Percentiles rank a stretch among this genome's conserved stretches.
These are phyloP conservation scores for western clawed frog (Xenopus tropicalis) DNA, from an alignment of 2,113 vertebrate genomes.

Conservation along the genomic window DNA sequence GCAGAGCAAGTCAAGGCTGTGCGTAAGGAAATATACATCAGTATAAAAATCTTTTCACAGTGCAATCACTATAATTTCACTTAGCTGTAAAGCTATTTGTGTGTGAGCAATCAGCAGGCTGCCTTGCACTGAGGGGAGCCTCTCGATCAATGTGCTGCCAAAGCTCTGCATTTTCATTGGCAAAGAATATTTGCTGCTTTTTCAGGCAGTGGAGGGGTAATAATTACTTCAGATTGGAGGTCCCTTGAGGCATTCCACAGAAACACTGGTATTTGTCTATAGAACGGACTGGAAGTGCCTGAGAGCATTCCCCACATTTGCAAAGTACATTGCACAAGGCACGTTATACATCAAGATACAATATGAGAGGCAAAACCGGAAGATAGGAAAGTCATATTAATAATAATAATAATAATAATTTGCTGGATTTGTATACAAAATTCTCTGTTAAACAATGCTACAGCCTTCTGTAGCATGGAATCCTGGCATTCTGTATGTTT, in stretches of 20 bases:
- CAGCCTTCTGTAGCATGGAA: no score
- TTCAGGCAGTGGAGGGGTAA: slow-evolving; percentile 17
- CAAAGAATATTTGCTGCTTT: neutral
- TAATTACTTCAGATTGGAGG: slow-evolving; percentile 27
- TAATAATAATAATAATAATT: neutral
- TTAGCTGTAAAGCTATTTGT: neutral
- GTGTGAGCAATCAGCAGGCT: neutral
- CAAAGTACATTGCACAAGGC: neutral
- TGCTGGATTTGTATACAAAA: no score
- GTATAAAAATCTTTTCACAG: neutral
- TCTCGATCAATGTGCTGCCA: neutral
- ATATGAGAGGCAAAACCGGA: neutral
- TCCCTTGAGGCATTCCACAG: slow-evolving; percentile 27
- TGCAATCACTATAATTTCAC: neutral
- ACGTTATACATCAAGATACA: neutral
- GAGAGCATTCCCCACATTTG: neutral
- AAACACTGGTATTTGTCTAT: slow-evolving; percentile 29
- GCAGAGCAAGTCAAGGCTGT: neutral
- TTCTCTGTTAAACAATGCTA: no score
- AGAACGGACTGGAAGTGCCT: slow-evolving; percentile 2
- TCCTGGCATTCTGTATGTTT: no score
- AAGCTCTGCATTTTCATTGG: neutral
- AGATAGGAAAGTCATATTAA: neutral
- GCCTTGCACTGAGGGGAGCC: neutral
- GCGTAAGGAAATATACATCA: neutral